Evolutionary conservation across 2,888 invertebrate genomes (phyloP).

Genomic region (Xanthia togata): DNA sequence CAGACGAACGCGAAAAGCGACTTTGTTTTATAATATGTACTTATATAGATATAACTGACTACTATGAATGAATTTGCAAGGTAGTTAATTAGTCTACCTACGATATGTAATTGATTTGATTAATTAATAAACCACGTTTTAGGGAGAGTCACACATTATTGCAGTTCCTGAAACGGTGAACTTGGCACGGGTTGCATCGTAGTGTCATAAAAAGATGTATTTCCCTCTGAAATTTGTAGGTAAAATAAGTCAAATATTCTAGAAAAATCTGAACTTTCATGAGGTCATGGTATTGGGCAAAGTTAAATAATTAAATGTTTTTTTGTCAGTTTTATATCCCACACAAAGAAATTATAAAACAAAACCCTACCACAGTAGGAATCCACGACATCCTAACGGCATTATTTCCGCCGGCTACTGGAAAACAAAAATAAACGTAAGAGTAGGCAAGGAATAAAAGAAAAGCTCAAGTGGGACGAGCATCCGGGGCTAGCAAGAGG

Average conservation of each 20-base stretch:
- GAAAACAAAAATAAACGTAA: conserved; percentile 90
- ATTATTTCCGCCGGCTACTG: conserved; percentile 88
- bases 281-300: too few relatives aligned
- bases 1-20: too few relatives aligned
- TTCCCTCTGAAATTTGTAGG: neutral
- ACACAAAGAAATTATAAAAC: neutral
- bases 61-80: neutral
- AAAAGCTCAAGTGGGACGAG: conserved; percentile 88
- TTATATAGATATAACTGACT: neutral
- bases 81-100: neutral
- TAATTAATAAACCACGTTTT: neutral
- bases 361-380: conserved; percentile 14
- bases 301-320: too few relatives aligned
- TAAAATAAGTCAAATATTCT: neutral
- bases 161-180: neutral
- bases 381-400: conserved; percentile 79
- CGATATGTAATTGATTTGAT: neutral
- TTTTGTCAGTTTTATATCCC: neutral
- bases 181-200: neutral
- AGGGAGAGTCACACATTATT: neutral
- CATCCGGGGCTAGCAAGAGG: conserved; percentile 81
- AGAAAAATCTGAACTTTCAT: too few relatives aligned
- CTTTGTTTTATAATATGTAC: too few relatives aligned
- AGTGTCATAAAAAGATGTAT: conserved; percentile 2
- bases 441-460: conserved; percentile 89